These are phyloP conservation scores for Patiria miniata DNA, from an alignment of 35 echinoderm and acorn worm genomes.

Conservation along the genomic window DNA sequence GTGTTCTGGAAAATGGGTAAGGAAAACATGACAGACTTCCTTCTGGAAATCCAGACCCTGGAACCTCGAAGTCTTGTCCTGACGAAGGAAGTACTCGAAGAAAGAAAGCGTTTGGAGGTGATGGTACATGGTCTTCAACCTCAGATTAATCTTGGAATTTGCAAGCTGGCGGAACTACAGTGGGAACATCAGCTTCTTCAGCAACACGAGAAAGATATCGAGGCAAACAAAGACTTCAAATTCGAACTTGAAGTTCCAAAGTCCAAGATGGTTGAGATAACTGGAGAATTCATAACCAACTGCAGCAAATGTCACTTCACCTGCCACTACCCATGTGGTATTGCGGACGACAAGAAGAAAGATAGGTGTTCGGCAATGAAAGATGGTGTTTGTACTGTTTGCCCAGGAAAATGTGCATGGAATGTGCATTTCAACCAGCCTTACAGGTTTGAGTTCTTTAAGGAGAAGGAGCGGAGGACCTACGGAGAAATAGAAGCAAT, in stretches of 20 bases:
- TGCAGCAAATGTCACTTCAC: constrained; percentile 42
- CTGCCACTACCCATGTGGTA: constrained; percentile 51
- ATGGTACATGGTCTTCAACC: background rate
- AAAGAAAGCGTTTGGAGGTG: background rate
- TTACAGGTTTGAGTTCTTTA: constrained; percentile 33
- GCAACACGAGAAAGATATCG: background rate
- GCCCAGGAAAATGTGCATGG: constrained; percentile 29
- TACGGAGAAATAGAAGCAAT: constrained; percentile 21
- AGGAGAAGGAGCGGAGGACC: background rate
- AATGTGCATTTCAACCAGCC: constrained; percentile 21
- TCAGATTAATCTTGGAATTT: background rate
- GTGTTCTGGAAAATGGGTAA: constrained; percentile 51
- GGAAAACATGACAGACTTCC: constrained; percentile 8
- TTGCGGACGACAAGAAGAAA: constrained; percentile 25
- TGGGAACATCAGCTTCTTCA: constrained; percentile 5
- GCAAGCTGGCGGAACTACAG: background rate
- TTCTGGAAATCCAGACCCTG: background rate
- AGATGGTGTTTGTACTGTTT: constrained; percentile 11
- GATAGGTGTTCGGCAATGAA: constrained; percentile 15
- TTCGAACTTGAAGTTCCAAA: background rate
- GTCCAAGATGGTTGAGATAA: background rate
- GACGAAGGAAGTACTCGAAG: constrained; percentile 53
- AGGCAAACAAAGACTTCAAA: constrained; percentile 27
- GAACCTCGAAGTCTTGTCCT: constrained; percentile 50
- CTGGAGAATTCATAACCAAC: constrained; percentile 44